Percentiles rank a stretch among this genome's conserved stretches.
Conservation (phyloP, 2,113 vertebrate genomes). For the Amblyopsis rosae region DNA sequence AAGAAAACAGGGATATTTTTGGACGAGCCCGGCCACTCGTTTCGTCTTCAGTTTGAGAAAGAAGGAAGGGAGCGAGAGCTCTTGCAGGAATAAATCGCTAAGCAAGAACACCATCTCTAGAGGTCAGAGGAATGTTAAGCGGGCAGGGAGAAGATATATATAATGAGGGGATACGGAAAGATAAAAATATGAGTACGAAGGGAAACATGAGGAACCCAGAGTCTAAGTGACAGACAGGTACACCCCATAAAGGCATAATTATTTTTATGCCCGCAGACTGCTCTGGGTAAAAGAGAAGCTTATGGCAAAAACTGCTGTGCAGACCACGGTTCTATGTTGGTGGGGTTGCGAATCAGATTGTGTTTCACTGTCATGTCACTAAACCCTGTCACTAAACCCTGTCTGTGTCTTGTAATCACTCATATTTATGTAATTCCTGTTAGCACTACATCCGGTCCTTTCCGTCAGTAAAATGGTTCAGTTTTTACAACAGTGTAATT, state of each 20-base stretch:
- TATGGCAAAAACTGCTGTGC: constrained; percentile 26
- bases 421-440: constrained; percentile 43
- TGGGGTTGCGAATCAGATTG: constrained; percentile 41
- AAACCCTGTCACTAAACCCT: constrained; percentile 18
- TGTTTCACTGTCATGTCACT: constrained; percentile 53
- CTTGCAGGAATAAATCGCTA: background rate
- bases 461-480: no score
- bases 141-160: background rate
- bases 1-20: constrained; percentile 18
- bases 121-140: background rate
- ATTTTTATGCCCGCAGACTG: constrained; percentile 17
- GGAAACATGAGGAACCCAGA: background rate
- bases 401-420: constrained; percentile 49
- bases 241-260: constrained; percentile 14
- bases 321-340: constrained; percentile 16
- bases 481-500: background rate
- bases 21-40: no score
- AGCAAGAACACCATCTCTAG: background rate
- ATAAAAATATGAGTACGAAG: background rate
- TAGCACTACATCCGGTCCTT: constrained; percentile 26
- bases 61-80: constrained; percentile 3
- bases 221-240: constrained; percentile 13
- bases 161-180: constrained; percentile 12
- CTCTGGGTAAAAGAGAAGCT: constrained; percentile 12
- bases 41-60: background rate